Base-by-base conservation (phyloP, 2,888 invertebrate genomes). In the Brachylomia viminalis region DNA sequence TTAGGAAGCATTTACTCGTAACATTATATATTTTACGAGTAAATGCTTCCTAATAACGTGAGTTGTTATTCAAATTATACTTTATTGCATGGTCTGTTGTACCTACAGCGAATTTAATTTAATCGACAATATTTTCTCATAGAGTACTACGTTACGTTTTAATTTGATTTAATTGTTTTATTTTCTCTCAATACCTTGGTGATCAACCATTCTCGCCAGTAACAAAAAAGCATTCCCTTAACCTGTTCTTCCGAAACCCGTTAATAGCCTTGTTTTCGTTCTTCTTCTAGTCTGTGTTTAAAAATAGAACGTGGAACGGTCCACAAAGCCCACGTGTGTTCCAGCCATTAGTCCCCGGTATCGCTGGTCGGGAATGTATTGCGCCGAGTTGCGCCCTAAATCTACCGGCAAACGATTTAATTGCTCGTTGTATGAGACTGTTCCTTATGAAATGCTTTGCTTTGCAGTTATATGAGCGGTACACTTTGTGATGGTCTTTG, bases 321-420 rank as follows among this genome's bases (percentile, higher is more conserved):
- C 59, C 66, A 76, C 80, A 82, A 79, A 86, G 87, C 88, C 87
- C 90, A 87, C 88, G 90, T 86, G 89, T 86, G 86, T 85, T 82
- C 82, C 80, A 80, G 72, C 91, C 91, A 92, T 92, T 92, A 91
- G 90, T 91, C 77, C 75, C 65, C 76, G 86, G 90, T 92, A 91
- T 92, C 91, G 92, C 90, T 86, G 88, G 85, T 88, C 84, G 87
- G 93, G 93, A 94, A 92, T 92, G 90, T 90, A 90, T 90, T 90
- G 89, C 90, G 87, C 87, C 78, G 82, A 87, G 90, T 90, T 89
- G 89, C 89, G 90, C 90, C 90, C 92, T 93, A 93, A 93, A 94
- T 94, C 93, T 91, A 89, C 88, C 87, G 83, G 90, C 92, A 92
- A 92, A 91, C 89, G 90, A 88, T 91, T 91, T 93, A 92, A 91